Base-by-base conservation (phyloP, 2,797 vertebrate species). In the Sylvilagus floridanus region DNA sequence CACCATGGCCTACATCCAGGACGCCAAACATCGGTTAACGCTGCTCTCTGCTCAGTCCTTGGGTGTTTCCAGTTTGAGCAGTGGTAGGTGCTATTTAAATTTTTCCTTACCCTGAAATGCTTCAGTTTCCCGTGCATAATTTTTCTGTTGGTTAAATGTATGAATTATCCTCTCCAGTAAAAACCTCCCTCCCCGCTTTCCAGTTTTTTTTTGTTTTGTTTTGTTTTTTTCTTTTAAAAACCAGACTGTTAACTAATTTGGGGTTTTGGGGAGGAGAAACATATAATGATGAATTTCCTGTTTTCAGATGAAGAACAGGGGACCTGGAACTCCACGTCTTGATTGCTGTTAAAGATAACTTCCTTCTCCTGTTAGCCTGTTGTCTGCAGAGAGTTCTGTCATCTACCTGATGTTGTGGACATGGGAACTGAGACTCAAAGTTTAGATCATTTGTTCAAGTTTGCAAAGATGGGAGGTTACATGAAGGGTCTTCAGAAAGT, bases 41-140 rank as follows among this genome's bases (percentile, higher is more conserved):
- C 98, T 99, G 95, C 99, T 99, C 95, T 98, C 99, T 7, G 99
- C 99, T 63, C 99, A 99, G 98, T 99, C 99, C 91, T 97, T 99
- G 79, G 99, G 98, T 0, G 98, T 98, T 26, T 98, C 99, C 0
- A 99, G 99, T 84, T 98, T 99, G 52, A 98, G 97, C 95, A 98
- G 97, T 93, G 99, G 99, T 99, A 93, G 97, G 98, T 97, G 76
- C 9, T 85, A 24, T 78, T 84, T 75, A n/a, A 28, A 17, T 4
- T 84, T 4, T 75, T 28, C 91, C 60, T 50, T 72, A 7, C n/a
- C 54, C 47, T 79, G 13, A 5, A 50, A 60, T 10, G 30, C 35
- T 65, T 73, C 28, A 14, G 28, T 71, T 83, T 12, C 66, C 7
- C 37, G 9, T 66, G 3, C 72, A 1, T 85, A 19, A 5, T 92